Evolutionary conservation across 2,888 invertebrate species (phyloP).

Genomic region (Sminthurides aquaticus): DNA sequence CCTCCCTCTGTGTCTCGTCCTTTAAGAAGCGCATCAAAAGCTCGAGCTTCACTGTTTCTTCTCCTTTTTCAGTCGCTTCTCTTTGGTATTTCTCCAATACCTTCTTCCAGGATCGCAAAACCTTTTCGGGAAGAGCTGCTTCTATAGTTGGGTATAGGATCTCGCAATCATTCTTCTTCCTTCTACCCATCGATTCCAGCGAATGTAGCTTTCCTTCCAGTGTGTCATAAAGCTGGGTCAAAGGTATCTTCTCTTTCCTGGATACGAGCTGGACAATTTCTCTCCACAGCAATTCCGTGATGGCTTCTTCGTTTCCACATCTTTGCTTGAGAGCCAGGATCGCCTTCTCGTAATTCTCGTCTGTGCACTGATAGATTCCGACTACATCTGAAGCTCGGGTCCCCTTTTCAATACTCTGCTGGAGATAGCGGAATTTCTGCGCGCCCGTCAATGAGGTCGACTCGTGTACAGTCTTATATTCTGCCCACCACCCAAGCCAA

Average conservation of each 20-base stretch:
- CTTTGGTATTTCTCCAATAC: too few relatives aligned
- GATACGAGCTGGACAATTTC: not conserved
- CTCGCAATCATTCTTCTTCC: too few relatives aligned
- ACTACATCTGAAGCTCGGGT: not conserved
- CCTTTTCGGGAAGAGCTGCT: too few relatives aligned
- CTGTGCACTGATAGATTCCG: not conserved
- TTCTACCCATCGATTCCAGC: too few relatives aligned
- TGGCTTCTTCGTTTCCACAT: slow-evolving; percentile 6
- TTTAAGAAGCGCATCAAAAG: too few relatives aligned
- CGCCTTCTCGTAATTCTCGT: not conserved
- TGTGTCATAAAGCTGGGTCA: not conserved
- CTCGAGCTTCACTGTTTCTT: too few relatives aligned
- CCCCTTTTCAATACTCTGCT: not conserved
- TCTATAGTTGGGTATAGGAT: too few relatives aligned
- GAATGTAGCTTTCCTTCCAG: not conserved
- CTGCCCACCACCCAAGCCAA: slow-evolving; percentile 7
- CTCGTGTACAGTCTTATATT: too few relatives aligned
- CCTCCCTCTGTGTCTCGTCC: not conserved
- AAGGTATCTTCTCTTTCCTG: not conserved
- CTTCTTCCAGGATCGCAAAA: too few relatives aligned
- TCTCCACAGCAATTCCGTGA: not conserved
- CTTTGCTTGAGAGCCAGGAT: too few relatives aligned
- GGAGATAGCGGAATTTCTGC: not conserved
- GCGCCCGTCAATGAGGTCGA: not conserved
- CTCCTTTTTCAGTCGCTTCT: too few relatives aligned